Evolutionary conservation across 2,888 invertebrate species (phyloP).

Genomic region (Caradrina clavipalpis): DNA sequence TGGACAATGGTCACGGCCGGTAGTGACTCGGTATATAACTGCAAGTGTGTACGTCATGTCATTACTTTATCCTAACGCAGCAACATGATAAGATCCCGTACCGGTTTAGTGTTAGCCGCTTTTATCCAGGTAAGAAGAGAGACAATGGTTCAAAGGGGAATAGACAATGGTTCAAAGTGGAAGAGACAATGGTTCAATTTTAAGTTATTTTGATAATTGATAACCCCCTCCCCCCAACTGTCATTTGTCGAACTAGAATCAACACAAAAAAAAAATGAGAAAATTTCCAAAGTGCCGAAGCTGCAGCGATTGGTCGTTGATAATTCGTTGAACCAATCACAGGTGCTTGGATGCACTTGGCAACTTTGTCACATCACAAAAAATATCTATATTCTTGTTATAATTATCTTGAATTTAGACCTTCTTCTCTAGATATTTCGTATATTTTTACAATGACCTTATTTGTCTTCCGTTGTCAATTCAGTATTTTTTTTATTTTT

Average conservation of each 20-base stretch:
- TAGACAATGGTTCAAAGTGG: background rate
- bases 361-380: no score
- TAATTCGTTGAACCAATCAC: background rate
- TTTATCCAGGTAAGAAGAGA: conserved; percentile 74
- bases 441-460: no score
- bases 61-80: conserved; percentile 69
- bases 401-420: no score
- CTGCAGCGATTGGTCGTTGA: background rate
- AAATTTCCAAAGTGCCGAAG: background rate
- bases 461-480: background rate
- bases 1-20: conserved; percentile 77
- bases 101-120: conserved; percentile 67
- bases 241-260: no score
- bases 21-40: conserved; percentile 76
- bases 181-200: background rate
- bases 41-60: conserved; percentile 64
- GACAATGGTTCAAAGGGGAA: background rate
- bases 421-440: no score
- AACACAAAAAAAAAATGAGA: background rate
- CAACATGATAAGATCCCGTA: conserved; percentile 73
- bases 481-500: background rate
- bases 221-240: no score
- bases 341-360: background rate
- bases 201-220: no score
- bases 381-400: no score